These are phyloP conservation scores for Neoseiulus cucumeris DNA, from an alignment of 1,140 invertebrate species.

Conservation along the genomic window DNA sequence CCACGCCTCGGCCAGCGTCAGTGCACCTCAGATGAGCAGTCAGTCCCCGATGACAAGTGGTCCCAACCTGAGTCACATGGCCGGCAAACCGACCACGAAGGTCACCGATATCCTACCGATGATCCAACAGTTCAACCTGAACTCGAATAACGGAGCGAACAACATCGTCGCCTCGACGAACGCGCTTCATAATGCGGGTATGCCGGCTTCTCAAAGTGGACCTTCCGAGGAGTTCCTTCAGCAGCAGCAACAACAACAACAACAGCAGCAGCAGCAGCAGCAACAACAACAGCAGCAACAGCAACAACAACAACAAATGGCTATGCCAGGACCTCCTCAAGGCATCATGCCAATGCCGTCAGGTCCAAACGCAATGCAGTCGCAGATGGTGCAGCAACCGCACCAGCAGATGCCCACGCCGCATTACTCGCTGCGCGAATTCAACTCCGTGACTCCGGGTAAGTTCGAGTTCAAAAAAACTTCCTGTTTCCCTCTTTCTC, in stretches of 20 bases:
- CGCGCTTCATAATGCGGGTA: neutral
- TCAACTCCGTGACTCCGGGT: slow-evolving; percentile 14
- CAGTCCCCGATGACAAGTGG: neutral
- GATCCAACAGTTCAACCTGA: slow-evolving; percentile 24
- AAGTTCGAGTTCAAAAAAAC: neutral
- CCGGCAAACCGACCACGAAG: slow-evolving; percentile 16
- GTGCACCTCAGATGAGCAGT: neutral
- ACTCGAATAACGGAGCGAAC: slow-evolving; percentile 19
- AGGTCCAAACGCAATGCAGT: neutral
- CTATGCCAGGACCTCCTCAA: slow-evolving; percentile 22
- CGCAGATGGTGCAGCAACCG: slow-evolving; percentile 1
- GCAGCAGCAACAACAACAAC: slow-evolving; percentile 14
- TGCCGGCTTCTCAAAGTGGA: slow-evolving; percentile 11
- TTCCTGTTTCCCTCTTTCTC: no score
- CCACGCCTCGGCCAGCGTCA: neutral
- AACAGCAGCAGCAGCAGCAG: slow-evolving; percentile 17
- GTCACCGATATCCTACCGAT: slow-evolving; percentile 17
- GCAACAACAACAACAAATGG: slow-evolving; percentile 15
- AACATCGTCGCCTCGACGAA: slow-evolving; percentile 15
- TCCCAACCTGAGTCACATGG: slow-evolving; percentile 14
- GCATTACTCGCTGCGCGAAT: slow-evolving; percentile 30
- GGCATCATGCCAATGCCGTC: slow-evolving; percentile 13
- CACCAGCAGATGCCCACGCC: slow-evolving; percentile 19
- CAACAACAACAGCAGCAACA: slow-evolving; percentile 21
- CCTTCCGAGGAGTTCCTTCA: slow-evolving; percentile 11